These are phyloP conservation scores for Anas flavirostris DNA, from an alignment of 2,797 vertebrate genomes.

Conservation along the genomic window DNA sequence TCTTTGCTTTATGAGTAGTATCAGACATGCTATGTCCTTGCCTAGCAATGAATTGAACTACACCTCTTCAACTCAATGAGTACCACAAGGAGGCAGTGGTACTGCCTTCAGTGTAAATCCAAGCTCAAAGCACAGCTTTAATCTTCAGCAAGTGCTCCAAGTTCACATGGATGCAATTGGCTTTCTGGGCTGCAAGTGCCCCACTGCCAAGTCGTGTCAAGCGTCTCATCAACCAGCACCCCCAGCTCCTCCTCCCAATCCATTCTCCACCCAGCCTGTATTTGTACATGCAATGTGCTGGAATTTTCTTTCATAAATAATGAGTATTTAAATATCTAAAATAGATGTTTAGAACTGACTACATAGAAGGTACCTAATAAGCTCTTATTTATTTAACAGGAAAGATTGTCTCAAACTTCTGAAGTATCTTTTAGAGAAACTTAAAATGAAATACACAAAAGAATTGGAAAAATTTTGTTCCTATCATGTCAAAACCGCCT, in stretches of 20 bases:
- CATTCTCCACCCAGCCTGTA: no score
- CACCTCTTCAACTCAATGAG: accelerated
- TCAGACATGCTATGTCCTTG: not conserved
- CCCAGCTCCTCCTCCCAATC: no score
- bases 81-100: not conserved
- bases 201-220: no score
- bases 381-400: constrained; percentile 64
- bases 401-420: constrained; percentile 81
- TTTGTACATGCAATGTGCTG: no score
- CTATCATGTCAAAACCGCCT: constrained; percentile 78
- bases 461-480: constrained; percentile 73
- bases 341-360: not conserved
- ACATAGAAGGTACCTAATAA: not conserved
- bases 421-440: constrained; percentile 76
- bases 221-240: no score
- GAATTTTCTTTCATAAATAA: not conserved
- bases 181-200: no score
- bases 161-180: no score
- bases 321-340: not conserved
- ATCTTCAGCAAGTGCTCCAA: not conserved
- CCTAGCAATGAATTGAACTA: not conserved
- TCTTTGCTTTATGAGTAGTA: not conserved
- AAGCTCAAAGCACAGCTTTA: not conserved
- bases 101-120: not conserved
- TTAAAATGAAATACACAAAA: constrained; percentile 68